Base-by-base conservation (phyloP, 2,888 invertebrate species). In the Macrosoma leucophasiata region DNA sequence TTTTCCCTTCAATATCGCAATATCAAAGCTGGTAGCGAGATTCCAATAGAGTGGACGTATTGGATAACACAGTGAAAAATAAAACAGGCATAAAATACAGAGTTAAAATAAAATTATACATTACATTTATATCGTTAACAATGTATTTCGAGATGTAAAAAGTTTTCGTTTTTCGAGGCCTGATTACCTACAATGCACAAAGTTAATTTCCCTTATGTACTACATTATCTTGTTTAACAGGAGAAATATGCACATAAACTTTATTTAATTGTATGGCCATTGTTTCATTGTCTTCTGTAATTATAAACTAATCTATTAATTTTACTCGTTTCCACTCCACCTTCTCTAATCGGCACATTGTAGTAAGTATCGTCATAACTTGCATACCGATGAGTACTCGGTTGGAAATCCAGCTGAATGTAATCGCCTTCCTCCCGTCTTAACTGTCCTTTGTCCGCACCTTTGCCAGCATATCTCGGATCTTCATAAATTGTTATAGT, bases 401-500 rank as follows among this genome's bases (percentile, higher is more conserved):
- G 85, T 30, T 81, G 76, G 37, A 62, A 76, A 33, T 85, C 84
- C 13, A 85, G 49, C 45, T 82, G 73, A 4, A 84, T 57, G 33
- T 70, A 71, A 49, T 81, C 79, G 0, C 81, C 84, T 43, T 77
- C 73, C 37, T 79, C 74, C 30, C 67, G 62, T 34, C 72, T 64
- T 21, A 77, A 46, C 41, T 77, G 68, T 1, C 77, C 78, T 26
- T 69, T 68, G 43, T 74, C 71, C 17, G 70, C 72, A n/a, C n/a
- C n/a, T n/a, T n/a, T n/a, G 0, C 77, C 79, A 24, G 68, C 61
- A 41, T 84, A 81, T 41, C 85, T 64, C 4, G 85, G 85, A 49
- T 85, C 85, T 55, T 85, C 85, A 36, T 84, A 85, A 34, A 85
- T 84, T 3, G 85, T 85, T 36, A 85, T 85, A 8, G 84, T 85